Evolutionary conservation across 1,140 invertebrate genomes (phyloP), one percentile per base, ranked within the genome.

Genomic region (Hyposmocoma kahamanoa): DNA sequence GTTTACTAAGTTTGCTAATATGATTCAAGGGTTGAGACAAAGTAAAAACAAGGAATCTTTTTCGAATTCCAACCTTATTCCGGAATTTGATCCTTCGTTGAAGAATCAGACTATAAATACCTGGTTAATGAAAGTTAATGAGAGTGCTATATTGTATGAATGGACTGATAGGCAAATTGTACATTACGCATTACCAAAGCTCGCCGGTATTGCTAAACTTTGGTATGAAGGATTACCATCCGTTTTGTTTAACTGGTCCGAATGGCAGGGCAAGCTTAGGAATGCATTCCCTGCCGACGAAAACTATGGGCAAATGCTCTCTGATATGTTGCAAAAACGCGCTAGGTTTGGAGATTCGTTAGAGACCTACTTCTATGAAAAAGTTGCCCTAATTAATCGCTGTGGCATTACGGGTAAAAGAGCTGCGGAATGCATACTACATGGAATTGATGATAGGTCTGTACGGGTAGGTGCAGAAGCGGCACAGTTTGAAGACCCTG

Each of bases 61-160:
- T 34, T 19, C 30, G 2, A 46, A 32, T 21, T 5, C 22, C 11
- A 46, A 46, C 21, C 17, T 32, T 10, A 30, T 46, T 21, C 43
- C 43, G n/a, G 43, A 46, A 17, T 46, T 46, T 22, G 19, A 46
- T 20, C 43, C 43, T 8, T 32, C 26, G 3, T 3, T 34, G 4
- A 46, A 46, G 15, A 36, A 47, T 24, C 45, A 47, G 28, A 47
- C 13, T 24, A 47, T 47, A 38, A 11, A n/a, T 9, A 38, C 22
- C 17, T 47, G 45, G 45, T 22, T 47, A 5, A 39, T 34, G 32
- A 13, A 34, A 8, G n/a, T 13, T 10, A 13, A 39, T 39, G 36
- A 39, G n/a, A 5, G 36, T 20, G 36, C 36, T 10, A 18, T 19
- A 8, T 3, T 39, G 36, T 39, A 39, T 19, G 36, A 13, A 8